Conservation (phyloP, 1,140 invertebrate genomes). For the Scaptomyza hsui region DNA sequence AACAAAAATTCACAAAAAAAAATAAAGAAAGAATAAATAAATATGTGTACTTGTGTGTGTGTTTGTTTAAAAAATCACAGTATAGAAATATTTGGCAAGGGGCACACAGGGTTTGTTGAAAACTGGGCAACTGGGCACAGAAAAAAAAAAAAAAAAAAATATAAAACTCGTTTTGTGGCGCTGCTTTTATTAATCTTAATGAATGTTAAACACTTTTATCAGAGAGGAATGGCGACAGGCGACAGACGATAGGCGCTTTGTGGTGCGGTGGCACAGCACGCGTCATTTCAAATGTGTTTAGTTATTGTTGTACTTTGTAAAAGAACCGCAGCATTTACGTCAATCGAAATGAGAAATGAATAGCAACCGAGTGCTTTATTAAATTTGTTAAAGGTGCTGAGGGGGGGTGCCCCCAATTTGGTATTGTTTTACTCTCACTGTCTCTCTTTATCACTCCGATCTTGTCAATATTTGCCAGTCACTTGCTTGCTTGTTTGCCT, state of each 20-base stretch:
- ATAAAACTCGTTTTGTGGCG: slow-evolving; percentile 68
- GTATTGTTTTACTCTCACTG: slow-evolving; percentile 14
- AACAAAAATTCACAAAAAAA: slow-evolving; percentile 10
- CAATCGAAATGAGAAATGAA: slow-evolving; percentile 29
- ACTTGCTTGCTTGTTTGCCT: slow-evolving; percentile 66
- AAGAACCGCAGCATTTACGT: slow-evolving; percentile 60
- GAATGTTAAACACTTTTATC: slow-evolving; percentile 83
- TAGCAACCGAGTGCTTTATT: slow-evolving; percentile 18
- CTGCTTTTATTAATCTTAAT: slow-evolving; percentile 79
- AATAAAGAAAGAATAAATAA: slow-evolving; percentile 3
- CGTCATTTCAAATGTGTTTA: slow-evolving; percentile 67
- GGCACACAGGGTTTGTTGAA: slow-evolving; percentile 5
- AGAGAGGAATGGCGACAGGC: slow-evolving; percentile 48
- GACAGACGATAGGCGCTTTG: slow-evolving; percentile 9
- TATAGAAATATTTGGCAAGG: slow-evolving; percentile 44
- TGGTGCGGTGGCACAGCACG: slow-evolving; percentile 54
- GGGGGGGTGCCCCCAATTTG: not conserved
- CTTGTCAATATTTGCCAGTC: slow-evolving; percentile 74
- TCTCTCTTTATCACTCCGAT: slow-evolving; percentile 56
- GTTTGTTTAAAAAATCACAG: slow-evolving; percentile 23
- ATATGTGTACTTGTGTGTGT: not conserved
- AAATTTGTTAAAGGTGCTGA: slow-evolving; percentile 3
- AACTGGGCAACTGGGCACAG: not conserved
- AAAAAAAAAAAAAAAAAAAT: slow-evolving; percentile 37
- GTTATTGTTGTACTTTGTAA: slow-evolving; percentile 44